Evolutionary conservation across 2,888 invertebrate genomes (phyloP).

Genomic region (Torymus texanus): DNA sequence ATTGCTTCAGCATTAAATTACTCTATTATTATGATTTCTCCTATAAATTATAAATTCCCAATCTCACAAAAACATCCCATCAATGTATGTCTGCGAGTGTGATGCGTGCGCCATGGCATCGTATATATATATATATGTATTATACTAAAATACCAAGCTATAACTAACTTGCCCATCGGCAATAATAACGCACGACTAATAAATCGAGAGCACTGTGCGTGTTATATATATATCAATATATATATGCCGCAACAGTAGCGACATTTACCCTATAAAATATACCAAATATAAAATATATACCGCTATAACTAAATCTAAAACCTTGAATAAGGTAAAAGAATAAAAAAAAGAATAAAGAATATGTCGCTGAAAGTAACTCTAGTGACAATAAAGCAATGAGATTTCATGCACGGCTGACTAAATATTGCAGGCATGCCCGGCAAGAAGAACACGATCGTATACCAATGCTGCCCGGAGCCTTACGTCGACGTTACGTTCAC

Average conservation of each 20-base stretch:
- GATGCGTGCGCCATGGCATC: too few relatives aligned
- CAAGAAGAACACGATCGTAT: constrained; percentile 91
- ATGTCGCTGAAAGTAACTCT: neutral
- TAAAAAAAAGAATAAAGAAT: neutral
- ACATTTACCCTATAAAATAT: neutral
- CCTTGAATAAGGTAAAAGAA: neutral
- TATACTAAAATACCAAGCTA: too few relatives aligned
- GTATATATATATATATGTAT: too few relatives aligned
- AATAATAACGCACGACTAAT: too few relatives aligned
- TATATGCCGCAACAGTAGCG: neutral
- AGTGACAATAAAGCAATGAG: neutral
- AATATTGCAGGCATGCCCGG: constrained; percentile 88
- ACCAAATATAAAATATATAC: constrained; percentile 2
- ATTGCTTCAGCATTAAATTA: too few relatives aligned
- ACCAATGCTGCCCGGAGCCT: constrained; percentile 95
- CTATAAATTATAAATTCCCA: too few relatives aligned
- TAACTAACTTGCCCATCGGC: too few relatives aligned
- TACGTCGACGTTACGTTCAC: constrained; percentile 97
- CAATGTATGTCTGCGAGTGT: too few relatives aligned
- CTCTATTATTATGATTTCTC: too few relatives aligned
- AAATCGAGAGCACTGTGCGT: neutral
- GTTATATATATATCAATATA: constrained; percentile 3
- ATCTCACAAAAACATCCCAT: too few relatives aligned
- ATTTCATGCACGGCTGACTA: constrained; percentile 29
- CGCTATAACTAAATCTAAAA: neutral